Conservation (phyloP, 2,888 invertebrate genomes). For the Philereme transversata region DNA sequence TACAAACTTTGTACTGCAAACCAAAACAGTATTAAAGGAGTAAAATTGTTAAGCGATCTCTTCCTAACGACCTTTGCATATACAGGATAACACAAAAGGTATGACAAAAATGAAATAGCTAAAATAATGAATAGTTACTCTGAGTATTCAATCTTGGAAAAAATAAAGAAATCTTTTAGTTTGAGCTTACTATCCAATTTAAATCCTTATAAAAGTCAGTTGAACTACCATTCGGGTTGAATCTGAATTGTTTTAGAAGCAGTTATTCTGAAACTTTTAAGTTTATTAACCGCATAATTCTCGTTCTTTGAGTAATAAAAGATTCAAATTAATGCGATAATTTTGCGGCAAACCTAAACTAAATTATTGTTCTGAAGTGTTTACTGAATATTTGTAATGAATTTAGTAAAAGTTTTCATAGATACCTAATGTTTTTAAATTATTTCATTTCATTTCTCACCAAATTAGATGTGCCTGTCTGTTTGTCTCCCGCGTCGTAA, state of each 20-base stretch:
- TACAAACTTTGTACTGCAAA: too few species aligned
- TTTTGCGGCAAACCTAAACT: slow-evolving; percentile 13
- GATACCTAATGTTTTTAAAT: too few species aligned
- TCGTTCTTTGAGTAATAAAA: slow-evolving; percentile 20
- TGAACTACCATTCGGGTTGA: slow-evolving; percentile 16
- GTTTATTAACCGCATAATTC: slow-evolving; percentile 26
- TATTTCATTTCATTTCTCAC: too few species aligned
- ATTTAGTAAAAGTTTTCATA: background rate
- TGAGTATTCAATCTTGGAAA: slow-evolving; percentile 9
- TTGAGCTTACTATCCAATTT: slow-evolving; percentile 11
- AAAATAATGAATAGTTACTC: background rate
- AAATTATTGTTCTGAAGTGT: slow-evolving; percentile 13
- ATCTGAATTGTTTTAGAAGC: slow-evolving; percentile 20
- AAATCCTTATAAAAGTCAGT: slow-evolving; percentile 22
- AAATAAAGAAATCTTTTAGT: slow-evolving; percentile 10
- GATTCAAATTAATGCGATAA: slow-evolving; percentile 20
- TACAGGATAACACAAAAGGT: too few species aligned
- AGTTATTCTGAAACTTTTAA: slow-evolving; percentile 24
- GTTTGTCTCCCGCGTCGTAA: too few species aligned
- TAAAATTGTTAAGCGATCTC: too few species aligned
- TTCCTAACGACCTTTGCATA: too few species aligned
- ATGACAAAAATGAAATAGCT: too few species aligned
- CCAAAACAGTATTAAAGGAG: too few species aligned
- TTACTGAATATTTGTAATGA: background rate
- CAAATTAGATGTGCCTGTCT: too few species aligned